Base-by-base conservation (phyloP, 2,797 vertebrate species). In the Poecile montanus region DNA sequence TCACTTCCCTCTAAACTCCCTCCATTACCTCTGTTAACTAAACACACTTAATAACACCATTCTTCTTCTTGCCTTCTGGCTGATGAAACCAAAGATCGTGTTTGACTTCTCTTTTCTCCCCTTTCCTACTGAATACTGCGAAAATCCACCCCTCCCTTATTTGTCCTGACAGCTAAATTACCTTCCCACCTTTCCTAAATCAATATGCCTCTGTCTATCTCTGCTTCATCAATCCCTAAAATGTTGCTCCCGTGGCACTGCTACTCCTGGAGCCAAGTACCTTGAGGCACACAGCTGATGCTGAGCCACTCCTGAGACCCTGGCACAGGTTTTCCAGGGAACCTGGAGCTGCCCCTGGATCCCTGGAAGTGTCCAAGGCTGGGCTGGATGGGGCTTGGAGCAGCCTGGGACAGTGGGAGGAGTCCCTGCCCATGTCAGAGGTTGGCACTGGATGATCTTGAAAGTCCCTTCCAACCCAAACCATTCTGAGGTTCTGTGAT, bases 61-160 rank as follows among this genome's bases (percentile, higher is more conserved):
- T 45, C 45, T 70, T 96, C 32, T 68, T 57, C 86, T 62, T 44
- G 47, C 91, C 56, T 82, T 30, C 84, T 79, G 84, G 67, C 77
- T 95, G 89, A 89, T 96, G 92, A 94, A 93, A 85, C 80, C 8
- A 1, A 76, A 87, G 81, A 89, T 96, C 47, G 1, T 38, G 74
- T 89, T 93, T 95, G 94, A 95, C 89, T 96, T 92, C 86, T 66
- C 56, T 81, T 81, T 85, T 88, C 70, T 86, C 73, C 71, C 58
- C 71, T 82, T 13, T 86, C 58, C 63, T 34, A 17, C 51, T 13
- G 66, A 73, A 79, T 20, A 1, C 36, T 48, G 74, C 1, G 6
- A 42, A 89, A 88, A 48, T 9, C 67, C 63, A 19, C 86, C 67
- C 88, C 84, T 70, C 89, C 89, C 73, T 89, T 76, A 91, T 93